phyloP scores from a whole-genome alignment of 2,888 invertebrate species.

The Metalampra italica region DNA sequence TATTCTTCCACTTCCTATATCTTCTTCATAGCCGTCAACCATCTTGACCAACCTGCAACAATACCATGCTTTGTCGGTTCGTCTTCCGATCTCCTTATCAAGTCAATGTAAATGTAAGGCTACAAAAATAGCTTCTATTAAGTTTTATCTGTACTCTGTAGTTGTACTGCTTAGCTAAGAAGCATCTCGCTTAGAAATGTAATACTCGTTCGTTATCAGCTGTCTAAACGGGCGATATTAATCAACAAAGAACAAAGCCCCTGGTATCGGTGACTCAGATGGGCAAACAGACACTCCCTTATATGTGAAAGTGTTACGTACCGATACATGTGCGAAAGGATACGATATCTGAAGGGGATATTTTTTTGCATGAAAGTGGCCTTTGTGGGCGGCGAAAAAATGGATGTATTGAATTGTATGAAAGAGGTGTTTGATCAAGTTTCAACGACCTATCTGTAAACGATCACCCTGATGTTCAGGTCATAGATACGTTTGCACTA shows the following conservation, averaged over 20 bases:
- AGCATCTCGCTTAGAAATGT: not conserved
- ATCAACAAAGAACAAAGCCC: conserved; percentile 15
- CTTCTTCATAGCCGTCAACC: too few species aligned
- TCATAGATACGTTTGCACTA: too few species aligned
- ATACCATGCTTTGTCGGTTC: too few species aligned
- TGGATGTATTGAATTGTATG: not conserved
- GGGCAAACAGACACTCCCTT: conserved; percentile 17
- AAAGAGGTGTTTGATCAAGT: not conserved
- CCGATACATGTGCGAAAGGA: conserved; percentile 12
- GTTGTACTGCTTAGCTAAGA: not conserved
- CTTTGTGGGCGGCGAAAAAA: conserved; percentile 15
- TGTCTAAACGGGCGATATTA: not conserved
- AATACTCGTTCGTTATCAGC: not conserved
- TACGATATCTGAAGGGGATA: conserved; percentile 4
- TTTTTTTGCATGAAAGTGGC: conserved; percentile 20
- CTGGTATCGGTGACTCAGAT: conserved; percentile 19
- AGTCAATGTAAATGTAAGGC: too few species aligned
- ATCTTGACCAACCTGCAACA: too few species aligned
- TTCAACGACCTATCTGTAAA: too few species aligned
- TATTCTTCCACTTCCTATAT: too few species aligned
- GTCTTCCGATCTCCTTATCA: too few species aligned
- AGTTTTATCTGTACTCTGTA: too few species aligned
- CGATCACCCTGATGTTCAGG: too few species aligned
- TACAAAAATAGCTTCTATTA: too few species aligned
- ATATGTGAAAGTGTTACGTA: conserved; percentile 28